Evolutionary conservation across 2,113 vertebrate genomes (phyloP).

Genomic region (human): DNA sequence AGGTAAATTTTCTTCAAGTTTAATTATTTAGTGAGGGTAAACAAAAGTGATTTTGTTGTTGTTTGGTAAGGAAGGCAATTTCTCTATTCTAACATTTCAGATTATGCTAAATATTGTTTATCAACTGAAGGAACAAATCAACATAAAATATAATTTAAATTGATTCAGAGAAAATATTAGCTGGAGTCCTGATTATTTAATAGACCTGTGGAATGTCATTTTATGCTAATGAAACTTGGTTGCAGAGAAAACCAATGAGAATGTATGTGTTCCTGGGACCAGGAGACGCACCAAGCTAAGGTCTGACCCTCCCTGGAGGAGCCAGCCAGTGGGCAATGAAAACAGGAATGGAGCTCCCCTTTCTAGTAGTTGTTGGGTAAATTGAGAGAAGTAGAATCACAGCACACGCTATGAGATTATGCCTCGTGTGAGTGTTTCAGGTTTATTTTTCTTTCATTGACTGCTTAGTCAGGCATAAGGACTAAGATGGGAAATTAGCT

Average conservation of each 20-base stretch:
- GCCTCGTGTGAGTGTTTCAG: neutral
- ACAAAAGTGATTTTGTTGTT: neutral
- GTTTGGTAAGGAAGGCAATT: neutral
- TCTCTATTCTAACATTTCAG: neutral
- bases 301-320: neutral
- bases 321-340: neutral
- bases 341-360: neutral
- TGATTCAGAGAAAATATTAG: neutral
- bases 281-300: neutral
- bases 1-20: neutral
- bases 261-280: neutral
- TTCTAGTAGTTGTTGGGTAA: neutral
- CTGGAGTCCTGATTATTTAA: neutral
- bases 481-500: neutral
- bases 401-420: neutral
- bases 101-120: neutral
- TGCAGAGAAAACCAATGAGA: neutral
- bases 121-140: neutral
- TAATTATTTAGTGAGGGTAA: conserved; percentile 1
- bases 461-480: neutral
- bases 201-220: neutral
- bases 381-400: neutral
- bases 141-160: neutral
- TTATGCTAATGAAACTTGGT: neutral
- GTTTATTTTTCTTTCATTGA: neutral